Base-by-base conservation (phyloP, 2,888 invertebrate species). In the Trichopoda pennipes region DNA sequence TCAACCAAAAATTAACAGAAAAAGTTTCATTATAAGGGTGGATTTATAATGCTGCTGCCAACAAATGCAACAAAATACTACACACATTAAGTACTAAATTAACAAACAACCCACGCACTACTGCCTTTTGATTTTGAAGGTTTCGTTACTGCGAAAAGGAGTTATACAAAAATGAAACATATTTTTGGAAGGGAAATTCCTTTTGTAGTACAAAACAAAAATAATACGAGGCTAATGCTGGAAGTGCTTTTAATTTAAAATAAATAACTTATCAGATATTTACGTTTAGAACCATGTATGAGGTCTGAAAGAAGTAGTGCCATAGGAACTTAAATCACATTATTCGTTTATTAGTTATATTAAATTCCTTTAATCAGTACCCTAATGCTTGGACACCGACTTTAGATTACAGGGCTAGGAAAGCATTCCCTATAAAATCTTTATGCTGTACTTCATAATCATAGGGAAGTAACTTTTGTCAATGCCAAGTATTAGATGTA, bases 101-200 rank as follows among this genome's bases (percentile, higher is more conserved):
- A 64, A 38, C 28, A 51, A 61, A 55, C 82, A 61, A 66, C 74
- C 78, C 81, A 69, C 74, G 74, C 78, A 72, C 60, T 63, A 81
- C 51, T 51, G 49, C 32, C 64, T 72, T 75, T 60, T 68, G 49
- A 68, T 53, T 70, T 47, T 78, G 64, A 74, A 19, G 32, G 2
- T 77, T 73, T 56, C 56, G 53, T 58, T 75, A 56, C 55, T 51
- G 42, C 19, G n/a, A 56, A 64, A 64, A 23, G 55, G 49, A 66
- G 58, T 78, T 64, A 23, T 21, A 38, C 1, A 28, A 64, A 74
- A 69, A 55, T 47, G n/a, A 55, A 76, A 58, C 66, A 81, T 81
- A 76, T 23, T 81, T 77, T 72, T 70, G 70, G 56, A 69, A 72
- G 75, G 78, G 78, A 82, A 82, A 79, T 75, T 47, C 35, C 28